A percentile compares a stretch with the other conserved stretches of the same genome.
Evolutionary conservation across 2,888 invertebrate genomes (phyloP).

Genomic region (Drosophila greeni): DNA sequence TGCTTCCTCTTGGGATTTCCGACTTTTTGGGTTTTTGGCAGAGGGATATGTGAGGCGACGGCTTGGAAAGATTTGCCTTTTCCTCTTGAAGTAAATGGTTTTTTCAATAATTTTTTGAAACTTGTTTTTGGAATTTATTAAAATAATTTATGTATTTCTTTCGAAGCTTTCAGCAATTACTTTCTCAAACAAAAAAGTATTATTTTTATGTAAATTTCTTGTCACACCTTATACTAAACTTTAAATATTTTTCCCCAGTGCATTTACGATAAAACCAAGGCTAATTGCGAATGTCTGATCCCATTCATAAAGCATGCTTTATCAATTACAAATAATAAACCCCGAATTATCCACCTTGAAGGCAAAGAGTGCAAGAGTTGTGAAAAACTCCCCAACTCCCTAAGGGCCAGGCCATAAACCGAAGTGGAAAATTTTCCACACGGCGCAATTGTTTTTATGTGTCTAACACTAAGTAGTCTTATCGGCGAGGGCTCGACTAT

Average conservation of each 20-base stretch:
- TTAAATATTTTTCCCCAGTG: neutral
- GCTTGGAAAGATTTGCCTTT: conserved; percentile 37
- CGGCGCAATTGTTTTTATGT: conserved; percentile 50
- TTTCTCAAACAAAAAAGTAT: neutral
- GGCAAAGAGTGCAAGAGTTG: conserved; percentile 23
- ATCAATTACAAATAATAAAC: conserved; percentile 36
- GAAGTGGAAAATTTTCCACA: conserved; percentile 51
- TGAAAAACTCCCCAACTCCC: conserved; percentile 46
- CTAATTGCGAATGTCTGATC: conserved; percentile 17
- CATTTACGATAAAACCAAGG: conserved; percentile 14
- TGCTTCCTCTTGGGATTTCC: conserved; percentile 55
- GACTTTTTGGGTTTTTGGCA: conserved; percentile 48
- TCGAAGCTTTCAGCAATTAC: neutral
- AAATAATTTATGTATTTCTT: neutral
- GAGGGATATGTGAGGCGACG: conserved; percentile 58
- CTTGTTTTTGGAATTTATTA: neutral
- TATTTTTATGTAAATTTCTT: neutral
- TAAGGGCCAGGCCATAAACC: conserved; percentile 8
- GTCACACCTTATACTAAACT: too few relatives aligned
- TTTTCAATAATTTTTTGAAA: neutral
- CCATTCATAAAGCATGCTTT: conserved; percentile 3
- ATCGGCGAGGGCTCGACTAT: conserved; percentile 14
- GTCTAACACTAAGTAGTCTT: conserved; percentile 23
- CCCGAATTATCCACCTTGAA: conserved; percentile 39
- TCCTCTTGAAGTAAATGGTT: conserved; percentile 5